Base-by-base conservation (phyloP, 35 echinoderm and acorn worm species). In the Ophiothrix spiculata region DNA sequence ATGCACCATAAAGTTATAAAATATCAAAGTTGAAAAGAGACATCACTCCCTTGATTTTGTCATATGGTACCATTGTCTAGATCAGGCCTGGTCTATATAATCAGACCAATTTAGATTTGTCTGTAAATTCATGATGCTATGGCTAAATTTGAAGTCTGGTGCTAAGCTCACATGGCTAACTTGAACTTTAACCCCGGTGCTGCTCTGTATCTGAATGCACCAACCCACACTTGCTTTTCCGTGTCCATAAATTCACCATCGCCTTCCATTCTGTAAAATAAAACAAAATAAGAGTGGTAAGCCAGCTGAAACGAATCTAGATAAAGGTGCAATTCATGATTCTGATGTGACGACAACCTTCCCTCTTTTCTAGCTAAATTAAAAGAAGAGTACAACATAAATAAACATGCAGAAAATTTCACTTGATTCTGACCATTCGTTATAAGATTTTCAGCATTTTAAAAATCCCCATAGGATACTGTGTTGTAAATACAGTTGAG, bases 181-280 rank as follows among this genome's bases (percentile, higher is more conserved):
- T 91, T 89, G 60, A 98, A 98, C 56, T 98, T 91, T 31, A 98
- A 77, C 32, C 95, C 95, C 17, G 95, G 95, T 36, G 95, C 95
- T 75, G 95, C 95, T 80, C 79, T 94, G 77, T 83, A 90, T 64
- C 89, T 81, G 87, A 98, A 98, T 21, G 95, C 73, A 31, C 95
- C 95, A 77, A 86, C 89, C 95, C 95, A 98, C 28, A 87, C 37
- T 79, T 98, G 95, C 23, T 89, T 85, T 69, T 94, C 87, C 13
- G 80, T 90, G 81, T 98, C 95, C 54, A 64, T 89, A 37, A 91
- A 98, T 32, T 86, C 75, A 28, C 95, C 95, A 56, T 89, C 89
- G 17, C 95, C 95, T 91, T 94, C 85, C 86, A 98, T 83, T 36
- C 95, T 98, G 40, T 38, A 36, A 84, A 81, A 73, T 0, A 46